Evolutionary conservation across 2,113 vertebrate species (phyloP).

Genomic region (Amblyornis subalaris): DNA sequence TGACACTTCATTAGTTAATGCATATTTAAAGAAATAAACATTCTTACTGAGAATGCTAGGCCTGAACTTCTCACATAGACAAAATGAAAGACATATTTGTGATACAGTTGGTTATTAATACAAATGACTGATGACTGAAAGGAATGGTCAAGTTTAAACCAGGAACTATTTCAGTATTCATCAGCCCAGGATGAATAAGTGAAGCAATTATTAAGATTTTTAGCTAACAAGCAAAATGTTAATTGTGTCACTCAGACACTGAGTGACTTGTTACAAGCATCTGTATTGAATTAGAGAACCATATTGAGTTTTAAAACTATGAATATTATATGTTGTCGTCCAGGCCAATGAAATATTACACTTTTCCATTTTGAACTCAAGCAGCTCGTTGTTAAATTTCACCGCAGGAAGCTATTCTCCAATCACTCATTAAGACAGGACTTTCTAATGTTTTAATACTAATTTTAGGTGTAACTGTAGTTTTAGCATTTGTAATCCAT

Average conservation of each 20-base stretch:
- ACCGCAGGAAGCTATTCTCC: not conserved
- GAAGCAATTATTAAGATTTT: conserved; percentile 27
- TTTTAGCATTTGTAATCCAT: not conserved
- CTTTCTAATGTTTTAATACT: not conserved
- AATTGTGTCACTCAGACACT: conserved; percentile 13
- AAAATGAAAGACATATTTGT: not conserved
- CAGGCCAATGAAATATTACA: not conserved
- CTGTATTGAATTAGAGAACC: conserved; percentile 22
- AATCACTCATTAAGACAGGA: not conserved
- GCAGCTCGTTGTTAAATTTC: not conserved
- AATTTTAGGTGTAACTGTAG: not conserved
- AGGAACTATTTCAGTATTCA: not conserved
- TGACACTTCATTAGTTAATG: not conserved
- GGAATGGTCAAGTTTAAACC: not conserved
- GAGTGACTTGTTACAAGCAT: not conserved
- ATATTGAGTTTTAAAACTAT: not conserved
- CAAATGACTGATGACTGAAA: not conserved
- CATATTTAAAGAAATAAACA: not conserved
- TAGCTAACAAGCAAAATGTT: conserved; percentile 14
- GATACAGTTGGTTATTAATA: not conserved
- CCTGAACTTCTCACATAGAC: not conserved
- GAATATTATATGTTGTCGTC: not conserved
- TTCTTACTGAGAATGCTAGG: not conserved
- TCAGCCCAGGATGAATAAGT: not conserved
- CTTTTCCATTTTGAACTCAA: not conserved